Percentiles rank a stretch among this genome's conserved stretches.
Conservation (phyloP, 1,140 invertebrate genomes). For the Mamestra configurata region DNA sequence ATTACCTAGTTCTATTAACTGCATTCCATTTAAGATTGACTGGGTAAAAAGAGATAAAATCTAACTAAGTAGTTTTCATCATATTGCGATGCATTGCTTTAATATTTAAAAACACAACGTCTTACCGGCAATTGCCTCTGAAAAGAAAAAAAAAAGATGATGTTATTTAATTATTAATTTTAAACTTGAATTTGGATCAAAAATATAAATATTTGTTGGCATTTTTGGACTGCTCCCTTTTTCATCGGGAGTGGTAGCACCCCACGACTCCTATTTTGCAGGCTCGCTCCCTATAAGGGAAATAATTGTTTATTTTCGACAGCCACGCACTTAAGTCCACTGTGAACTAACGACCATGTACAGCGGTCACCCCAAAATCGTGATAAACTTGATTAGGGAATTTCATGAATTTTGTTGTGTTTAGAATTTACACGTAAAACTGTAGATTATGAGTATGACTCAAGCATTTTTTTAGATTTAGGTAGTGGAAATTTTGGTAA, state of each 20-base stretch:
- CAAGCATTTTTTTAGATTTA: not conserved
- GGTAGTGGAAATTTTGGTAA: not conserved
- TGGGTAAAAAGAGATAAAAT: not conserved
- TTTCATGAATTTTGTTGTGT: conserved; percentile 42
- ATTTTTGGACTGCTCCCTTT: conserved; percentile 64
- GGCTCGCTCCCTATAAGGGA: conserved; percentile 69
- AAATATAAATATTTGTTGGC: not conserved
- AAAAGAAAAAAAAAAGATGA: not conserved
- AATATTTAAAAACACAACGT: not conserved
- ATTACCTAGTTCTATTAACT: not conserved
- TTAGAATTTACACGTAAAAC: not conserved
- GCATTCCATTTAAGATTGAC: not conserved
- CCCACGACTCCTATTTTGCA: conserved; percentile 73
- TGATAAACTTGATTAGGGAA: conserved; percentile 52
- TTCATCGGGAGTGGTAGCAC: conserved; percentile 53
- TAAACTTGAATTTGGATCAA: not conserved
- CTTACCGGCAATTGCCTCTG: not conserved
- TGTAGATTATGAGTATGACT: too few species aligned
- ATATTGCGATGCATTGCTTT: not conserved
- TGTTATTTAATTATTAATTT: too few species aligned
- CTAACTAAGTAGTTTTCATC: not conserved
- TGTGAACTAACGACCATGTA: conserved; percentile 61
- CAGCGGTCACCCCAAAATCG: conserved; percentile 57
- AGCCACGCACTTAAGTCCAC: conserved; percentile 72
- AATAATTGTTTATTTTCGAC: conserved; percentile 87